Evolutionary conservation across 2,888 invertebrate species (phyloP).

Genomic region (Microctonus aethiopoides): DNA sequence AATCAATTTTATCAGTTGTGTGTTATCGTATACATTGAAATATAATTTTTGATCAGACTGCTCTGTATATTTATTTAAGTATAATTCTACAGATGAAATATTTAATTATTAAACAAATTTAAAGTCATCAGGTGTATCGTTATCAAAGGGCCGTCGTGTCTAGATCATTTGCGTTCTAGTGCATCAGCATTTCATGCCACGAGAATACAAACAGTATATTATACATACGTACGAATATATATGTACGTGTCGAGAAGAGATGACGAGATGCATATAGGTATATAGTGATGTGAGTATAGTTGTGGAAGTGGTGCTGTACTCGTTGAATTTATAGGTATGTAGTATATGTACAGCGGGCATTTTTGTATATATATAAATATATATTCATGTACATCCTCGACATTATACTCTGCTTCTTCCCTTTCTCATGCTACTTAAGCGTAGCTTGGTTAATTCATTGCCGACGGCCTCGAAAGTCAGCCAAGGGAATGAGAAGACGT

Average conservation of each 20-base stretch:
- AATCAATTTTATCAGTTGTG: too few species aligned
- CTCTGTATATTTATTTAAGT: too few species aligned
- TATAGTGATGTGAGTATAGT: too few species aligned
- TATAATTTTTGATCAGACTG: neutral
- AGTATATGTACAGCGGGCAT: neutral
- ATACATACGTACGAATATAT: neutral
- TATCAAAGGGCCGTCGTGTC: neutral
- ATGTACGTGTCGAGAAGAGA: neutral
- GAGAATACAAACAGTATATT: neutral
- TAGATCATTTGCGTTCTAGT: neutral
- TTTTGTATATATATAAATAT: neutral
- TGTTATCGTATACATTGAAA: too few species aligned
- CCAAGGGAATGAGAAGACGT: slow-evolving; percentile 1
- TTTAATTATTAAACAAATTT: slow-evolving; percentile 19
- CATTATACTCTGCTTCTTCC: neutral
- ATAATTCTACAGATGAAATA: slow-evolving; percentile 11
- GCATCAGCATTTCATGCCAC: neutral
- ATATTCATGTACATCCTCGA: neutral
- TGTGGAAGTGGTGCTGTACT: neutral
- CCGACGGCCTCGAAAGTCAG: slow-evolving; percentile 14
- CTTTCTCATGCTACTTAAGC: slow-evolving; percentile 35
- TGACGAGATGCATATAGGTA: neutral
- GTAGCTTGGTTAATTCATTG: slow-evolving; percentile 36
- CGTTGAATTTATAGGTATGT: neutral
- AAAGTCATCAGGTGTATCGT: neutral